phyloP scores from a whole-genome alignment of 2,888 invertebrate species.

The Exocentrus adspersus region DNA sequence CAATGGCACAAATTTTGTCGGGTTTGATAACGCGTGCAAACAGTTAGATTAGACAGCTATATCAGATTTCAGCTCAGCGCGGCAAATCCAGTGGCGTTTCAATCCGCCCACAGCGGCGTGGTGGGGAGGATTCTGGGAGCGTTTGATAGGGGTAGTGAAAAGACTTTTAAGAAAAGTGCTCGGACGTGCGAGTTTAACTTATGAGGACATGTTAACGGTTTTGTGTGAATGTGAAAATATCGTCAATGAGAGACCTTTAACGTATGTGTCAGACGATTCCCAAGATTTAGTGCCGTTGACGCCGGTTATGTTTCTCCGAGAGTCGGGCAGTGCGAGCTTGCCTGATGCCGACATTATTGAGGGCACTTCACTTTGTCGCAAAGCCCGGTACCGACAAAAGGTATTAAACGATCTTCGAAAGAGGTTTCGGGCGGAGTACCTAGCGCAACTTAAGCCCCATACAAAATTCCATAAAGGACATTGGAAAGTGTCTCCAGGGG shows the following conservation, averaged over 20 bases:
- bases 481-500: too few relatives aligned
- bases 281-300: slow-evolving; percentile 33
- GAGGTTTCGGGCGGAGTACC: neutral
- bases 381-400: neutral
- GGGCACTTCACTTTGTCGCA: neutral
- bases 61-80: slow-evolving; percentile 24
- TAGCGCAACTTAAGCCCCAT: neutral
- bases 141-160: too few relatives aligned
- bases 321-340: slow-evolving; percentile 30
- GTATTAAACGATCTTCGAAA: neutral
- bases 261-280: slow-evolving; percentile 27
- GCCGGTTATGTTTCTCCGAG: slow-evolving; percentile 47
- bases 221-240: slow-evolving; percentile 19
- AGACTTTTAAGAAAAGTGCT: neutral
- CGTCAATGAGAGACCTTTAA: slow-evolving; percentile 28
- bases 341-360: slow-evolving; percentile 35
- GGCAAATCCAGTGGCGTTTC: slow-evolving; percentile 50
- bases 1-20: slow-evolving; percentile 2
- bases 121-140: too few relatives aligned
- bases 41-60: slow-evolving; percentile 44
- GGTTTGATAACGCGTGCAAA: neutral
- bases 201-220: too few relatives aligned
- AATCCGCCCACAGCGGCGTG: slow-evolving; percentile 58
- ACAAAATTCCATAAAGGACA: too few relatives aligned
- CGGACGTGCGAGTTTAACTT: neutral